A percentile compares a stretch with the other conserved stretches of the same genome.
Conservation (phyloP, 2,113 vertebrate genomes). For the Leuciscus idus region DNA sequence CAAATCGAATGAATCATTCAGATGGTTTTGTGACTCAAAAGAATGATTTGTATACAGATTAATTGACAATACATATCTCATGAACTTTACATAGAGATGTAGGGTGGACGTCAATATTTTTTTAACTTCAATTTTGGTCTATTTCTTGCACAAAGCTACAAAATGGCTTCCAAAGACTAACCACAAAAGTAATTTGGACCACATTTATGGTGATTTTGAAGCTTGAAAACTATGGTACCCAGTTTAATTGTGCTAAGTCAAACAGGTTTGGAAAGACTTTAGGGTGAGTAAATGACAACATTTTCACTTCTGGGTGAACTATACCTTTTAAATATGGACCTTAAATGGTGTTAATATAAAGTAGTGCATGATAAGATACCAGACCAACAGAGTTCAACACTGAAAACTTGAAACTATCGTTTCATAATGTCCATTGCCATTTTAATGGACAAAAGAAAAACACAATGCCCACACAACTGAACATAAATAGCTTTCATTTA, state of each 20-base stretch:
- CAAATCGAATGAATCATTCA: neutral
- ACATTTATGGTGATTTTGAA: neutral
- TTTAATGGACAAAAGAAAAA: neutral
- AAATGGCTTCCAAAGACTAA: neutral
- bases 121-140: neutral
- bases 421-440: neutral
- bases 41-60: neutral
- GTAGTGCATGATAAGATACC: neutral
- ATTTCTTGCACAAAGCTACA: neutral
- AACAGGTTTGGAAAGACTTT: neutral
- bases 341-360: neutral
- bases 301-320: neutral
- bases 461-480: neutral
- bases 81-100: neutral
- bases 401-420: neutral
- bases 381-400: neutral
- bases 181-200: neutral
- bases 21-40: neutral
- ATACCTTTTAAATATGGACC: neutral
- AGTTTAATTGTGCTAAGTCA: neutral
- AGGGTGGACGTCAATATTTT: neutral
- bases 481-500: slow-evolving; percentile 4
- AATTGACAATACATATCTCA: neutral
- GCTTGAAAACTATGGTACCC: neutral
- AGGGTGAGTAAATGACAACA: neutral